phyloP scores from a whole-genome alignment of 2,797 vertebrate species.

The Pipistrellus kuhlii region DNA sequence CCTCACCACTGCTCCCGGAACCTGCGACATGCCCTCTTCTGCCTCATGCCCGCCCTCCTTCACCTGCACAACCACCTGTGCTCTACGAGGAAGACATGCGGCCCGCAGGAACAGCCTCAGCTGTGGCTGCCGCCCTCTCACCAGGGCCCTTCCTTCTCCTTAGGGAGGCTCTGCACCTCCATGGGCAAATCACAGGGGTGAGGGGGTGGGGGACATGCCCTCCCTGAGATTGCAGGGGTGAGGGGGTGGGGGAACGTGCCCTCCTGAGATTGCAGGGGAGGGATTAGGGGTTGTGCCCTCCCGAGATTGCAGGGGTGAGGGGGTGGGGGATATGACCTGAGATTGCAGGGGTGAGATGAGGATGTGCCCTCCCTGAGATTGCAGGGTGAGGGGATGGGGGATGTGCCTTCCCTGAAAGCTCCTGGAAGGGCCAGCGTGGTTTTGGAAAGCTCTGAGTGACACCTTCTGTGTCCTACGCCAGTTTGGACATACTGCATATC shows the following conservation, averaged over 20 bases:
- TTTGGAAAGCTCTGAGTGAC: background rate
- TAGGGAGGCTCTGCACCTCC: background rate
- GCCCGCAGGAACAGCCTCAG: background rate
- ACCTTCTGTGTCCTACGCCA: no score
- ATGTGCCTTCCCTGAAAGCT: background rate
- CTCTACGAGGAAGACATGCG: background rate
- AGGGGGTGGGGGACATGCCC: background rate
- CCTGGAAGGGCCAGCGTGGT: background rate
- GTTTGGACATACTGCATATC: accelerated
- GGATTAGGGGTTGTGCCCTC: accelerated
- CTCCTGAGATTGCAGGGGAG: background rate
- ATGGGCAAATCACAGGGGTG: background rate
- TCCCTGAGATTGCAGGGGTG: no score
- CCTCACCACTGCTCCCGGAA: background rate
- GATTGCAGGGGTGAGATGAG: no score
- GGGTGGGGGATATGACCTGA: accelerated
- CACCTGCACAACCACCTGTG: background rate
- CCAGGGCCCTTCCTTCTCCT: background rate
- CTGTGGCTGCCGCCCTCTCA: background rate
- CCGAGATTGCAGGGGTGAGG: background rate
- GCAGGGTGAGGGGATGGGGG: background rate
- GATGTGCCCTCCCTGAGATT: background rate
- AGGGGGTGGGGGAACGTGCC: background rate
- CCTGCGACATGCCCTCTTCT: accelerated
- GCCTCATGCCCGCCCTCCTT: background rate